Evolutionary conservation across 2,797 vertebrate species (phyloP).

Genomic region (Podarcis siculus): DNA sequence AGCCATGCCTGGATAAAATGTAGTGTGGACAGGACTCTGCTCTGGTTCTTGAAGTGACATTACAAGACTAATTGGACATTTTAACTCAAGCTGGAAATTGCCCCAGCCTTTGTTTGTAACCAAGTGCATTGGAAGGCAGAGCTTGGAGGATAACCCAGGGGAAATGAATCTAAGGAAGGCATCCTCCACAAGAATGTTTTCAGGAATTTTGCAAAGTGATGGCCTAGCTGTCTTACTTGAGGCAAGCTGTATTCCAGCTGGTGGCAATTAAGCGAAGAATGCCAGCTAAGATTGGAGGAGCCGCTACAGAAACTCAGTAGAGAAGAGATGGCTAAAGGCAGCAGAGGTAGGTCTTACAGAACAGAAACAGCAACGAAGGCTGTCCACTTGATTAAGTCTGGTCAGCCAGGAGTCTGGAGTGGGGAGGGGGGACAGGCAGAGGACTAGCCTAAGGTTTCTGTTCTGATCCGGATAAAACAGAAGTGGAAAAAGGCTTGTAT

Average conservation of each 20-base stretch:
- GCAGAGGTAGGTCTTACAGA: not conserved
- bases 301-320: not conserved
- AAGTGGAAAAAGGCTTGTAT: not conserved
- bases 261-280: slow-evolving; percentile 28
- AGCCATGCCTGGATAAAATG: not conserved
- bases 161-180: not conserved
- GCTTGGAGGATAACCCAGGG: not conserved
- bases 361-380: slow-evolving; percentile 18
- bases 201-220: slow-evolving; percentile 22
- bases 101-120: not conserved
- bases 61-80: not conserved
- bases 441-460: not conserved
- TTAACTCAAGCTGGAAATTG: not conserved
- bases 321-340: slow-evolving; percentile 20
- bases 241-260: slow-evolving; percentile 23
- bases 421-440: slow-evolving; percentile 6
- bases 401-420: not conserved
- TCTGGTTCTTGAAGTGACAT: not conserved
- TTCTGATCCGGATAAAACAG: slow-evolving; percentile 11
- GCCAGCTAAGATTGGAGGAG: slow-evolving; percentile 11
- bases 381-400: slow-evolving; percentile 27
- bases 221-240: slow-evolving; percentile 3
- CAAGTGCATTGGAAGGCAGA: not conserved
- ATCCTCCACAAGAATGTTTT: not conserved
- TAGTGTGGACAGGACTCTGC: not conserved